phyloP scores from a whole-genome alignment of 2,888 invertebrate species.

The Apocheima hispidaria region DNA sequence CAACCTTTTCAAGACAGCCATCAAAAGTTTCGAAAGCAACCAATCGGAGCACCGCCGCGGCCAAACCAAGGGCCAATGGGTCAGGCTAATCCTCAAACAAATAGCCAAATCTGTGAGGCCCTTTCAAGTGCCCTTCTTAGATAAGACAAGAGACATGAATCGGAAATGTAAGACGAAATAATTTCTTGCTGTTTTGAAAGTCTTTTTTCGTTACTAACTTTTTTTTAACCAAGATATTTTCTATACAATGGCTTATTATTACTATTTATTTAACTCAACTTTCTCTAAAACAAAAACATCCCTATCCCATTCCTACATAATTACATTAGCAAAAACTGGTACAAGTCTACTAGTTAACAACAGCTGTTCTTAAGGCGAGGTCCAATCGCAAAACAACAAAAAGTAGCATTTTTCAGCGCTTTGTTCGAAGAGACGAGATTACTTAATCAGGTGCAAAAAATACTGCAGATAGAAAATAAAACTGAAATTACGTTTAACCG shows the following conservation, averaged over 20 bases:
- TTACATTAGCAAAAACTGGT: slow-evolving; percentile 10
- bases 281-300: not conserved
- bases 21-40: slow-evolving; percentile 35
- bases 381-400: too few species aligned
- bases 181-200: not conserved
- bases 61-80: slow-evolving; percentile 29
- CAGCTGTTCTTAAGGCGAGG: too few species aligned
- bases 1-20: slow-evolving; percentile 32
- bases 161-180: slow-evolving; percentile 24
- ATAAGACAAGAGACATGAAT: slow-evolving; percentile 31
- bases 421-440: too few species aligned
- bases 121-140: slow-evolving; percentile 32
- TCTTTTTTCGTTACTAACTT: too few species aligned
- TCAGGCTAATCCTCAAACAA: slow-evolving; percentile 40
- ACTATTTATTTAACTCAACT: too few species aligned
- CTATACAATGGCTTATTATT: too few species aligned
- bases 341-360: slow-evolving; percentile 13
- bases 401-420: too few species aligned
- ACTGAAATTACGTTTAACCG: too few species aligned
- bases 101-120: slow-evolving; percentile 33
- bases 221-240: too few species aligned
- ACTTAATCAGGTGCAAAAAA: too few species aligned
- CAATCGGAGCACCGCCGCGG: slow-evolving; percentile 30
- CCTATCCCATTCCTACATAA: not conserved
- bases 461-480: too few species aligned